A percentile compares a stretch with the other conserved stretches of the same genome.
Conservation (phyloP, 2,797 vertebrate species). For the Hoplostethus atlanticus region DNA sequence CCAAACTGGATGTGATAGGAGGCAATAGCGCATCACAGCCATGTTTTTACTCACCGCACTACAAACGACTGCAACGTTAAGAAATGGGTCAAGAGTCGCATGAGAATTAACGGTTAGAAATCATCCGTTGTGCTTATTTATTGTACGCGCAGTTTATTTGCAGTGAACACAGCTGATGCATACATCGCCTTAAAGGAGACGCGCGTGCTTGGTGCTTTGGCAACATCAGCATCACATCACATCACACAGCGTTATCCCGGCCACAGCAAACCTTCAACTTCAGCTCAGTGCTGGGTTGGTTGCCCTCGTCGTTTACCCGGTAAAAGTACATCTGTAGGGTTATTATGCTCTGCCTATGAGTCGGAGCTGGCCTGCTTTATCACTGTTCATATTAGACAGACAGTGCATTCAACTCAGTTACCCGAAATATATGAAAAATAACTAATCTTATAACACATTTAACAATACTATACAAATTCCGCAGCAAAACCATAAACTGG, state of each 20-base stretch:
- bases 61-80: conserved; percentile 14
- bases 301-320: conserved; percentile 11
- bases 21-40: conserved; percentile 58
- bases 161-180: conserved; percentile 53
- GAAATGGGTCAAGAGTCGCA: conserved; percentile 9
- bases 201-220: conserved; percentile 38
- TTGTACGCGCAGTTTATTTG: conserved; percentile 38
- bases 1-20: conserved; percentile 25
- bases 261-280: conserved; percentile 56
- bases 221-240: conserved; percentile 68
- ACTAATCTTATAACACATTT: too few species aligned
- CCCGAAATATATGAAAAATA: too few species aligned
- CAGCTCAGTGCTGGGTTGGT: conserved; percentile 43
- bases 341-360: neutral
- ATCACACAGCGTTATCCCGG: conserved; percentile 32
- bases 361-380: conserved; percentile 11
- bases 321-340: conserved; percentile 30
- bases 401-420: too few species aligned
- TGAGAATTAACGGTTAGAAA: neutral
- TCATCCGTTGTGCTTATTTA: conserved; percentile 30
- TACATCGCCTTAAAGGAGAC: conserved; percentile 69
- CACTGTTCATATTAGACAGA: too few species aligned
- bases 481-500: neutral
- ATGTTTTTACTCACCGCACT: conserved; percentile 55
- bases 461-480: too few species aligned